Base-by-base conservation (phyloP, 2,113 vertebrate species). In the Neogobius melanostomus region DNA sequence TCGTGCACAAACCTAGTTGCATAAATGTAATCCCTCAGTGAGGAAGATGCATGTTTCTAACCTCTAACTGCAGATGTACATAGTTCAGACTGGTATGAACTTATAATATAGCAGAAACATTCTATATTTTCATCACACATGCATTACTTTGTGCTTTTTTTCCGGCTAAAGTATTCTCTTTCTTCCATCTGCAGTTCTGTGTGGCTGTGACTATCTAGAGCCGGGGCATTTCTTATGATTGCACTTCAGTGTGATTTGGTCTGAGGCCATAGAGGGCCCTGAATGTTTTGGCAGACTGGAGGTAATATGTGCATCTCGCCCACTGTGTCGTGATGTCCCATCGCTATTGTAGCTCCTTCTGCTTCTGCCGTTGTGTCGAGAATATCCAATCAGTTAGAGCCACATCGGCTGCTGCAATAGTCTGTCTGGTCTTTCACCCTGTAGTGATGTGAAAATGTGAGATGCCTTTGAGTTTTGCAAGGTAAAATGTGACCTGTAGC, bases 371-470 rank as follows among this genome's bases (percentile, higher is more conserved):
- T 67, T 84, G 85, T 81, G 85, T 77, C 76, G 68, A 66, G 88
- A 89, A 89, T 90, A 81, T 70, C 54, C 80, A 86, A 90, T 84
- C 76, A 82, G 69, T 77, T 73, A 68, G 77, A 70, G 77, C 43
- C 74, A 47, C 62, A 83, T 78, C 71, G 46, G 42, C 74, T 77
- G 74, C 64, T 45, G 72, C 72, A 78, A 61, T 61, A 36, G 46
- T 47, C 64, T 73, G 59, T 71, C 77, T 68, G 51, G 0, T 42
- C 53, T 28, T 61, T 44, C 28, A 42, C 56, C 53, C 56, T 61
- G 28, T 49, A 36, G 28, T 36, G 28, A 36, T 36, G 28, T 36
- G 28, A 36, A 36, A 36, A 36, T 36, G 28, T 36, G 28, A 36
- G 28, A 36, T 36, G 28, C 28, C 28, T 36, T 36, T 36, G 28